Conservation (phyloP, 2,113 vertebrate genomes). For the Misgurnus anguillicaudatus region DNA sequence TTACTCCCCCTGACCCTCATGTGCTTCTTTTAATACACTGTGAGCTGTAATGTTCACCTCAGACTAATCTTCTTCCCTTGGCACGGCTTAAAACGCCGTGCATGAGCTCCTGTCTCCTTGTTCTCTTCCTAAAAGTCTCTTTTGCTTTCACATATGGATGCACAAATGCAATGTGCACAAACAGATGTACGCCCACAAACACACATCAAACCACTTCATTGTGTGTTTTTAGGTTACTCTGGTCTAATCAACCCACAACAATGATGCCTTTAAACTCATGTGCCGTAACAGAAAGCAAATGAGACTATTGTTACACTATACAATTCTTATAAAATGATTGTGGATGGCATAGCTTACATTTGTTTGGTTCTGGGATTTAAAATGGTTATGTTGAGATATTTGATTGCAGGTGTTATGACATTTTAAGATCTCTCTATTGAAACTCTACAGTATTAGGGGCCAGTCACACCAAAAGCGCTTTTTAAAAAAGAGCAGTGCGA, state of each 20-base stretch:
- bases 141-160: constrained; percentile 32
- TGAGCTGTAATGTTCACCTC: constrained; percentile 59
- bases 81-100: constrained; percentile 60
- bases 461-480: no score
- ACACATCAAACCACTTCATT: constrained; percentile 10
- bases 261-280: neutral
- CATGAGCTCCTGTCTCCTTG: constrained; percentile 53
- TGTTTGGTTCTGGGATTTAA: no score
- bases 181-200: constrained; percentile 9
- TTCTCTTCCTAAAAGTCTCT: constrained; percentile 15
- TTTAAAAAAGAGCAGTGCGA: no score
- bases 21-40: constrained; percentile 50
- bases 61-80: constrained; percentile 62
- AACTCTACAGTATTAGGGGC: no score
- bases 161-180: neutral
- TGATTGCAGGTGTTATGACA: no score
- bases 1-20: constrained; percentile 50
- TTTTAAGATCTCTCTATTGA: no score
- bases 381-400: no score
- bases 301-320: no score
- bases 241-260: neutral
- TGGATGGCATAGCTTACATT: no score
- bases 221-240: constrained; percentile 26
- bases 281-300: no score
- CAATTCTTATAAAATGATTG: no score